These are phyloP conservation scores for Myotis davidii DNA, from an alignment of 2,113 vertebrate genomes.

Conservation along the genomic window DNA sequence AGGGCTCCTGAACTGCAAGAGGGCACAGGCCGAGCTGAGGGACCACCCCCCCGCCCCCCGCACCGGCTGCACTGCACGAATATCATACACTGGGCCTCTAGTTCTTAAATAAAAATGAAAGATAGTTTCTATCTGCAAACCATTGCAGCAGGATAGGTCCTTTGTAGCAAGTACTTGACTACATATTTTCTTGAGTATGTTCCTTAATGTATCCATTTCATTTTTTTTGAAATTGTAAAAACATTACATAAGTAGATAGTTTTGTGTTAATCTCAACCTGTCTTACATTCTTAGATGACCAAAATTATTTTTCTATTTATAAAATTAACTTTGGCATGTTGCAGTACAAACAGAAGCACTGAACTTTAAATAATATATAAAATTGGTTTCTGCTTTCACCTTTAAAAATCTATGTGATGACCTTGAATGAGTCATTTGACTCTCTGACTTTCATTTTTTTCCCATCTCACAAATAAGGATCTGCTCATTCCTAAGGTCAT, in stretches of 20 bases:
- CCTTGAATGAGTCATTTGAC: slow-evolving; percentile 45
- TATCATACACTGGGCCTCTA: too few species aligned
- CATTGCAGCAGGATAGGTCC: fast-evolving
- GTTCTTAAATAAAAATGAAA: background rate
- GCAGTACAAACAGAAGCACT: background rate
- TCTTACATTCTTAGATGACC: background rate
- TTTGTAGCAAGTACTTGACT: background rate
- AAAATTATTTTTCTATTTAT: background rate
- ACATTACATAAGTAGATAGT: slow-evolving; percentile 1
- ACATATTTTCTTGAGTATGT: background rate
- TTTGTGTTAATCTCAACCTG: background rate
- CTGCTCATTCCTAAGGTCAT: slow-evolving; percentile 57
- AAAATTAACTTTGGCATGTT: background rate
- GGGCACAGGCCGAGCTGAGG: too few species aligned
- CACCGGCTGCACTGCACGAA: too few species aligned
- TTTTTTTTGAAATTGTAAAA: background rate
- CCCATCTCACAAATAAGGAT: background rate
- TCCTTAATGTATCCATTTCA: background rate
- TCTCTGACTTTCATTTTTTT: background rate
- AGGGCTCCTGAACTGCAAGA: too few species aligned
- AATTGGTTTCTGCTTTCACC: background rate
- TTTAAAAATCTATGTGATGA: slow-evolving; percentile 29
- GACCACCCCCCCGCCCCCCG: fast-evolving
- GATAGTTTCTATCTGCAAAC: background rate
- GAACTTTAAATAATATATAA: background rate